phyloP scores from a whole-genome alignment of 1,140 invertebrate genomes.

The Drosophila rhopaloa region DNA sequence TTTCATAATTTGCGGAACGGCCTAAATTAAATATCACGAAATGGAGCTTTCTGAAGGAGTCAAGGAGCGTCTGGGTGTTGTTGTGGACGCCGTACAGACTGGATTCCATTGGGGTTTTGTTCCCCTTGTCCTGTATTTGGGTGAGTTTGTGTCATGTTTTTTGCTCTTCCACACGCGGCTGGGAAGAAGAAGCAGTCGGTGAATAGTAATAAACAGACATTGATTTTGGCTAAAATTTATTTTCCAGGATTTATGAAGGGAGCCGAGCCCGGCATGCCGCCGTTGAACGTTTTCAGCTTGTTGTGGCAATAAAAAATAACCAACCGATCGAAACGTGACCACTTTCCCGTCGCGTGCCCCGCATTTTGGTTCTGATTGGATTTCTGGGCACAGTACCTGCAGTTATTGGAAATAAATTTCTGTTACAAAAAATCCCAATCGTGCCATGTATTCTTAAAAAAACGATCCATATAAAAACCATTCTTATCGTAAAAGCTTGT shows the following conservation, averaged over 20 bases:
- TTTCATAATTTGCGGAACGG: slow-evolving; percentile 33
- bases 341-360: slow-evolving; percentile 4
- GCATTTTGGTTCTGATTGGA: slow-evolving; percentile 45
- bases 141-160: slow-evolving; percentile 84
- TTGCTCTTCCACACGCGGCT: slow-evolving; percentile 27
- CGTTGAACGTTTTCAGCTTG: slow-evolving; percentile 86
- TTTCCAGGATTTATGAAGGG: slow-evolving; percentile 87
- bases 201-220: not conserved
- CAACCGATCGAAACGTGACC: not conserved
- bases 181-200: slow-evolving; percentile 37
- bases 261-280: slow-evolving; percentile 88
- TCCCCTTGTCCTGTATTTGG: slow-evolving; percentile 88
- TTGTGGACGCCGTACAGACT: slow-evolving; percentile 87
- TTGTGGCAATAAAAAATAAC: slow-evolving; percentile 85
- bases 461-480: too few species aligned
- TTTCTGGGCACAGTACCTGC: slow-evolving; percentile 53
- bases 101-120: slow-evolving; percentile 90
- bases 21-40: slow-evolving; percentile 16
- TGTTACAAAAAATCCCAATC: slow-evolving; percentile 38
- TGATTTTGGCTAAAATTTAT: slow-evolving; percentile 12
- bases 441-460: not conserved
- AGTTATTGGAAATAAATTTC: slow-evolving; percentile 68
- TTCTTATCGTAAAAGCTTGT: too few species aligned
- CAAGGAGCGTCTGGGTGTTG: slow-evolving; percentile 87
- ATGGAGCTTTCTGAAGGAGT: slow-evolving; percentile 72